A percentile compares a stretch with the other conserved stretches of the same genome.
These are phyloP conservation scores for Autographa pulchrina DNA, from an alignment of 2,888 invertebrate species.

Conservation along the genomic window DNA sequence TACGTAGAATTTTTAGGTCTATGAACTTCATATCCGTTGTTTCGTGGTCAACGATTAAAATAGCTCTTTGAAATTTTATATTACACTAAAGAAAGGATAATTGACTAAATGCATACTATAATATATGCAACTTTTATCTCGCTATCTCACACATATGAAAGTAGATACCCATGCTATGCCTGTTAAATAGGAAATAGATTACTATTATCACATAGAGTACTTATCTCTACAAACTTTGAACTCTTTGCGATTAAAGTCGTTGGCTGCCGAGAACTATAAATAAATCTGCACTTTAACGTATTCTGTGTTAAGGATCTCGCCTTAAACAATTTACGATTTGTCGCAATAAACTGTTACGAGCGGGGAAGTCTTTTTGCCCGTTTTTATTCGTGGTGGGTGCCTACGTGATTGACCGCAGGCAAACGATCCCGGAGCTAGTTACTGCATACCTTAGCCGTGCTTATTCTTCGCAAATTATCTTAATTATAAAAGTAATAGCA, in stretches of 20 bases:
- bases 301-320: neutral
- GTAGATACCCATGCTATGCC: neutral
- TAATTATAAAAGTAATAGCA: neutral
- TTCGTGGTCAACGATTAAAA: neutral
- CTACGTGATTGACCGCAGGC: constrained; percentile 43
- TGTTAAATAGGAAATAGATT: neutral
- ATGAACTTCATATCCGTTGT: constrained; percentile 33
- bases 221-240: constrained; percentile 3
- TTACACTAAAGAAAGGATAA: neutral
- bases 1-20: constrained; percentile 39
- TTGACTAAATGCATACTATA: too few relatives aligned
- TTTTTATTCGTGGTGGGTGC: constrained; percentile 22
- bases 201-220: neutral
- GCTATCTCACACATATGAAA: neutral
- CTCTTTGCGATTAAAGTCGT: neutral
- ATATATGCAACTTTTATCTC: too few relatives aligned
- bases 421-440: constrained; percentile 3
- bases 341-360: constrained; percentile 8
- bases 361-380: constrained; percentile 12
- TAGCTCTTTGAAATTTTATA: neutral
- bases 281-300: constrained; percentile 1
- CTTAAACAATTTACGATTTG: constrained; percentile 9
- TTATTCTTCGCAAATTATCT: neutral
- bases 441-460: neutral
- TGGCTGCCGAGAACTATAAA: neutral